Base-by-base conservation (phyloP, 2,888 invertebrate genomes). In the Yponomeuta plumbellus region DNA sequence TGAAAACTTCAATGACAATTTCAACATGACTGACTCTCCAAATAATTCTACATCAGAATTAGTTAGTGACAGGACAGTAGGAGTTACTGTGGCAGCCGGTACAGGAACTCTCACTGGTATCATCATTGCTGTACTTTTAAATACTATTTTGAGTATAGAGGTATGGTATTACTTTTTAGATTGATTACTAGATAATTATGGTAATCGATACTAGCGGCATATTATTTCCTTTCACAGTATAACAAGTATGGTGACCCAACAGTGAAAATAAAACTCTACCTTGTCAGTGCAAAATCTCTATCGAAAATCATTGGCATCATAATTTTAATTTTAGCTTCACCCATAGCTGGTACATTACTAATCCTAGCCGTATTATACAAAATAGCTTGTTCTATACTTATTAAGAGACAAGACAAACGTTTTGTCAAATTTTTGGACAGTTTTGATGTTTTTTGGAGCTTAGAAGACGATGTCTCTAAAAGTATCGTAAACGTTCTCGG, bases 381-480 rank as follows among this genome's bases (percentile, higher is more conserved):
- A 72, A 67, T 74, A 2, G 2, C 81, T 20, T 84, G 84, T 74
- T 79, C 72, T 17, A 68, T 79, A n/a, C 68, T 78, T 2, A 83
- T 84, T 44, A 78, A 72, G 68, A 71, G 70, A 67, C 77, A 72
- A 67, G 84, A 84, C 61, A 76, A 81, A 57, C 74, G 82, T 68
- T 93, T 90, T 70, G 84, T 78, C 4, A 84, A 86, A 23, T 83
- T 92, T 21, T 76, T 93, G 23, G 83, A 89, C 52, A 92, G 92
- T 59, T 85, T 88, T 11, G 93, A 93, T 71, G 85, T 87, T 1
- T 84, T 93, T 66, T 93, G 92, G 92, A 88, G 92, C 40, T 71
- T 92, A 23, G 92, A 93, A 75, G 85, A 89, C 44, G 79, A 88
- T 4, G 73, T 79, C 2, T 81, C 89, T 0, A 83, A 83, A 67